A percentile compares a stretch with the other conserved stretches of the same genome.
These are phyloP conservation scores for Trogon surrucura DNA, from an alignment of 2,113 vertebrate species.

Conservation along the genomic window DNA sequence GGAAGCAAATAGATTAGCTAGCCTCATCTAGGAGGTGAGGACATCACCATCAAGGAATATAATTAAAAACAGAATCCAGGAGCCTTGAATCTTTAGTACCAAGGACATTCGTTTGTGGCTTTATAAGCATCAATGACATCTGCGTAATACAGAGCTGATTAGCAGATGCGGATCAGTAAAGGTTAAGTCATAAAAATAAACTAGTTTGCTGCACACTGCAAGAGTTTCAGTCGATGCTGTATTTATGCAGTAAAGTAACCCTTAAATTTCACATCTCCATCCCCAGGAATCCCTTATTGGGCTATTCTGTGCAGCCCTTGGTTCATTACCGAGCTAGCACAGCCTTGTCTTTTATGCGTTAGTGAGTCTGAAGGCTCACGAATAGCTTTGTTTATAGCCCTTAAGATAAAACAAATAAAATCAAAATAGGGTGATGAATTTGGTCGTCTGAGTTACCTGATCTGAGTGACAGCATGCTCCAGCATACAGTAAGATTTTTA, in stretches of 20 bases:
- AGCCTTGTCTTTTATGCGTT: neutral
- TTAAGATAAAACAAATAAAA: too few relatives aligned
- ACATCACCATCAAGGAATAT: neutral
- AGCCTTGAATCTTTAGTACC: neutral
- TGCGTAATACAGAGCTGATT: neutral
- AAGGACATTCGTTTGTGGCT: neutral
- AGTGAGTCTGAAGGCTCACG: neutral
- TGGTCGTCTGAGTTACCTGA: neutral
- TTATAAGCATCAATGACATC: neutral
- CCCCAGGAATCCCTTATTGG: neutral
- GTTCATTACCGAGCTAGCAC: neutral
- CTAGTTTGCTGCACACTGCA: neutral
- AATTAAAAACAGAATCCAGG: neutral
- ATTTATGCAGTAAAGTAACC: neutral
- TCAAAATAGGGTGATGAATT: neutral
- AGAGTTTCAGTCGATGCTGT: neutral
- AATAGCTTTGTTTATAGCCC: neutral
- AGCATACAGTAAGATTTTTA: neutral
- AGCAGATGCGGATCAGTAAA: neutral
- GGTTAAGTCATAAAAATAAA: slow-evolving; percentile 13
- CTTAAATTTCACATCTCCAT: neutral
- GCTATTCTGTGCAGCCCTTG: neutral
- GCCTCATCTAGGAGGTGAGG: neutral
- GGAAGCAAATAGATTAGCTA: neutral
- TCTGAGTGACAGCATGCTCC: neutral